Percentiles rank a stretch among this genome's conserved stretches.
These are phyloP conservation scores for Aelia acuminata DNA, from an alignment of 2,888 invertebrate species.

Conservation along the genomic window DNA sequence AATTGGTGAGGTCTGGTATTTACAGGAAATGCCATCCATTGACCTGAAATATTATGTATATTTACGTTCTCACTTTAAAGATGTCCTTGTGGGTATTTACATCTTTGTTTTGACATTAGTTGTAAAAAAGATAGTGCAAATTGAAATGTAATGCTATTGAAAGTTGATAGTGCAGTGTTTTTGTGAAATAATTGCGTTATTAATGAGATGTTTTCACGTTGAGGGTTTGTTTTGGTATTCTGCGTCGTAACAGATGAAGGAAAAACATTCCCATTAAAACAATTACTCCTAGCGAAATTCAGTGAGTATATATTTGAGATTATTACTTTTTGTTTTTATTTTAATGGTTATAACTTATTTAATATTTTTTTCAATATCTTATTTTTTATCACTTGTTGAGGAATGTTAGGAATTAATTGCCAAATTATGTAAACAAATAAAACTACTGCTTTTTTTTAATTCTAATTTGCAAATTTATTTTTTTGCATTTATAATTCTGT, in stretches of 20 bases:
- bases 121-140: slow-evolving; percentile 39
- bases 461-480: neutral
- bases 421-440: neutral
- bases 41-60: slow-evolving; percentile 69
- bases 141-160: slow-evolving; percentile 41
- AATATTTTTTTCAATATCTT: neutral
- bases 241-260: slow-evolving; percentile 36
- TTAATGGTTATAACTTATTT: neutral
- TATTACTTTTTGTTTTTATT: neutral
- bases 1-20: slow-evolving; percentile 58
- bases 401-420: neutral
- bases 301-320: slow-evolving; percentile 26
- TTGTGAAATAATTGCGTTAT: slow-evolving; percentile 41
- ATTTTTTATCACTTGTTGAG: neutral
- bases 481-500: neutral
- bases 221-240: slow-evolving; percentile 50
- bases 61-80: slow-evolving; percentile 71
- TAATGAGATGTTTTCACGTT: slow-evolving; percentile 41
- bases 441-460: neutral
- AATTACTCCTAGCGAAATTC: slow-evolving; percentile 18
- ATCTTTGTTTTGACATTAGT: slow-evolving; percentile 62
- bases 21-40: slow-evolving; percentile 67
- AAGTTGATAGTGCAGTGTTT: slow-evolving; percentile 52
- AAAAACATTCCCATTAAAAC: slow-evolving; percentile 52
- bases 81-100: slow-evolving; percentile 70